Percentiles rank a stretch among this genome's conserved stretches.
Conservation (phyloP, 2,113 vertebrate species). For the Spea bombifrons region DNA sequence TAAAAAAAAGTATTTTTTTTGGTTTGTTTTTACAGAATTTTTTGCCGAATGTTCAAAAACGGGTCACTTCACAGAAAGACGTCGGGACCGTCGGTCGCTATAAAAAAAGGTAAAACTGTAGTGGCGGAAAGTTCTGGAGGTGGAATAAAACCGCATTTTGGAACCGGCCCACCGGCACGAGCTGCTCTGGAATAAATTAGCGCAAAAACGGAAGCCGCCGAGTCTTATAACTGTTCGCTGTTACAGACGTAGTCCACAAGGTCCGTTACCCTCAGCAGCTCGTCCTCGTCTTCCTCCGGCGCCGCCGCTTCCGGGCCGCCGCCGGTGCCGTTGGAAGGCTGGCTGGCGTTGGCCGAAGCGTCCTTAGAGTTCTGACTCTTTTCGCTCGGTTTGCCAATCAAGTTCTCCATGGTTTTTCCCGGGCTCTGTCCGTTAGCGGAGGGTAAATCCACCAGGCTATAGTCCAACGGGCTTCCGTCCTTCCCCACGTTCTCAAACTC, state of each 20-base stretch:
- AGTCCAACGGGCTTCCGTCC: constrained; percentile 78
- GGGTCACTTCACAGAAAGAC: constrained; percentile 67
- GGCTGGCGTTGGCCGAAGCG: constrained; percentile 64
- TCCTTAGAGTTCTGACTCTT: constrained; percentile 77
- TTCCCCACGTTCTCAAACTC: constrained; percentile 77
- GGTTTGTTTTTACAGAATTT: constrained; percentile 64
- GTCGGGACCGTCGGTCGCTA: constrained; percentile 71
- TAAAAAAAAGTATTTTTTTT: too few relatives aligned
- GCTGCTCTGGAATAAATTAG: constrained; percentile 83
- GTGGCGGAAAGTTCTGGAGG: constrained; percentile 71
- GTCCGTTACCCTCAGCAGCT: constrained; percentile 94
- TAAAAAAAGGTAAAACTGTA: constrained; percentile 58
- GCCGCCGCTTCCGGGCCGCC: constrained; percentile 71
- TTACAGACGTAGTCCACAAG: constrained; percentile 94
- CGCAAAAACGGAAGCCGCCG: constrained; percentile 70
- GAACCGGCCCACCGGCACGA: constrained; percentile 81
- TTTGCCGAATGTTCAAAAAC: constrained; percentile 45
- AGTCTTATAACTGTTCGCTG: constrained; percentile 91
- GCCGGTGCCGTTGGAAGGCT: constrained; percentile 80
- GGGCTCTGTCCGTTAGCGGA: constrained; percentile 86
- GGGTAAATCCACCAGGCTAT: constrained; percentile 75
- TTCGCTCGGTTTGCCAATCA: constrained; percentile 72
- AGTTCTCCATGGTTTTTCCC: constrained; percentile 78
- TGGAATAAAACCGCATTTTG: constrained; percentile 82
- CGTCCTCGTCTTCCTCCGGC: constrained; percentile 90